Conservation (phyloP, 2,113 vertebrate genomes). For the Sander vitreus region DNA sequence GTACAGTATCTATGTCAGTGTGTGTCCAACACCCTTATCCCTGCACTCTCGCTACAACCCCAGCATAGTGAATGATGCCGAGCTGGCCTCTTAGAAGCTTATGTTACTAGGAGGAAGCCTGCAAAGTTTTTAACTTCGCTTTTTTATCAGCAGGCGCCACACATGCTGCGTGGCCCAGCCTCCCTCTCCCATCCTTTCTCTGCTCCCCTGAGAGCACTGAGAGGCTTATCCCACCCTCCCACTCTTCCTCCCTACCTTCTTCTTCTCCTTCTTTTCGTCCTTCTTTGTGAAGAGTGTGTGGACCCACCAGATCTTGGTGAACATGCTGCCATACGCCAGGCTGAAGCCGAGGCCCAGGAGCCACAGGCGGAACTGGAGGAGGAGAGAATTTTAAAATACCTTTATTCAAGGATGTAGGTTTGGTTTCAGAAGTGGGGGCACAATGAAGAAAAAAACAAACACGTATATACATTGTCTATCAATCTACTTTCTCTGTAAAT, state of each 20-base stretch:
- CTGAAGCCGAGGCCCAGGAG: slow-evolving; percentile 94
- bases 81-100: slow-evolving; percentile 54
- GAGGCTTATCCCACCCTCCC: slow-evolving; percentile 62
- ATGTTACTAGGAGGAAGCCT: slow-evolving; percentile 28
- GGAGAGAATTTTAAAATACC: background rate
- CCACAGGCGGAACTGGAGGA: slow-evolving; percentile 88
- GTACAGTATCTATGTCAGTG: slow-evolving; percentile 35
- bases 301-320: slow-evolving; percentile 99
- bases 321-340: slow-evolving; percentile 96
- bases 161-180: slow-evolving; percentile 38
- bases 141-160: slow-evolving; percentile 68
- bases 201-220: slow-evolving; percentile 23
- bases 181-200: slow-evolving; percentile 22
- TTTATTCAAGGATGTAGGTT: slow-evolving; percentile 2
- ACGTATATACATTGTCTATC: too few species aligned
- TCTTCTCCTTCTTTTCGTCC: slow-evolving; percentile 95
- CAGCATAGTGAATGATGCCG: slow-evolving; percentile 33
- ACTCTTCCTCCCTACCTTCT: slow-evolving; percentile 89
- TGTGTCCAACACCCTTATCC: slow-evolving; percentile 32
- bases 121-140: slow-evolving; percentile 27
- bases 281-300: slow-evolving; percentile 98
- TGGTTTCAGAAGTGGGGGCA: background rate
- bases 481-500: background rate
- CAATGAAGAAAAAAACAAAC: background rate
- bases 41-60: slow-evolving; percentile 12